Evolutionary conservation across 1,140 invertebrate genomes (phyloP), one percentile per base, ranked within the genome.

Genomic region (Periplaneta americana): DNA sequence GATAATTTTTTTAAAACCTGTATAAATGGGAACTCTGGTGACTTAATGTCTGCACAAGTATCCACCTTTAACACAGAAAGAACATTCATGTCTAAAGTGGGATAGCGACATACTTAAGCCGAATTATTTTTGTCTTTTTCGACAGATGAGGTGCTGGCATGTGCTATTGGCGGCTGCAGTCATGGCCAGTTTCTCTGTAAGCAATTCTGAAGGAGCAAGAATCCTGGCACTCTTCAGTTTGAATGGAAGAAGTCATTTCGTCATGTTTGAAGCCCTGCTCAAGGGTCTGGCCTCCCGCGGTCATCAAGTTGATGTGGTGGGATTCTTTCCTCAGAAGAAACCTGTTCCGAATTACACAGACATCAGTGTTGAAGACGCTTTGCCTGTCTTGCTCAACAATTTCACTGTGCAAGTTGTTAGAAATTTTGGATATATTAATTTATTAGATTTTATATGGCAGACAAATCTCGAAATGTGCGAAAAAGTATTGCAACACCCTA

Each of bases 231-330:
- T 92, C 5, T 88, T 91, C 78, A 88, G 88, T 1, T 86, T 89
- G 3, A 85, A 86, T 0, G 88, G 86, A 0, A 89, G 88, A 83
- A 93, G 92, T 74, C 92, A 93, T 83, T 91, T 89, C 78, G 87
- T 90, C 75, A 87, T 92, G 80, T 90, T 91, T 31, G 89, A 90
- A 9, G 85, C 86, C 0, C 79, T 93, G 78, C 88, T 91, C 84
- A 90, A 90, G 82, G 91, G 87, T 13, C 79, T 93, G 33, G 91
- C 89, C 0, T 84, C 80, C 18, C 87, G 86, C 37, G 92, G 91
- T 13, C 92, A 93, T 82, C 86, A 91, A 48, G 88, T 93, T 6
- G 91, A 91, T 4, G 85, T 92, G 0, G 84, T 92, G 0, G 91
- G 89, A 78, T 84, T 89, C 3, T 91, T 90, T 83, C 86, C 89